Evolutionary conservation across 2,888 invertebrate genomes (phyloP), one percentile per base, ranked within the genome.

Genomic region (Drosophila anomelani): DNA sequence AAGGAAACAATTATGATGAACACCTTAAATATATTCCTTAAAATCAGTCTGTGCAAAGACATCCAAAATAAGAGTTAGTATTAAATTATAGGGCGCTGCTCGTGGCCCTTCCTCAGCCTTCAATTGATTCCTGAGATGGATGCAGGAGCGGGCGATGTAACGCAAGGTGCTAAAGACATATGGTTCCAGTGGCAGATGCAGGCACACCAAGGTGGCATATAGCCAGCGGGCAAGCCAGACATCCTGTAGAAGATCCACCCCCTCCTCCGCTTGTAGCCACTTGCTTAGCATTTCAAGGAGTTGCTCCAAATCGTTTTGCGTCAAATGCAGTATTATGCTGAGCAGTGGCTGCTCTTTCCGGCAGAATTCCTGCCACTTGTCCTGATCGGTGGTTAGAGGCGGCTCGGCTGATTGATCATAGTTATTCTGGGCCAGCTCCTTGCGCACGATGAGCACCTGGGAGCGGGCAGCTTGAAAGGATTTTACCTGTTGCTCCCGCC

Each of bases 161-260:
- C 93, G 85, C 46, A 93, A 68, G 0, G 90, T 85, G 69, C 91
- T 92, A 44, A 91, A 91, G 3, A 92, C 90, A 66, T 90, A 76
- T 4, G 93, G 92, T 64, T 92, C 91, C 54, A 93, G 69, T 1
- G 93, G 93, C 56, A 92, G 68, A 47, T 91, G 91, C 3, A 93
- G 77, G 39, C 92, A 92, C 17, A 88, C 90, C 26, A 93, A 68
- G 1, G 88, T 85, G 4, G 91, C 89, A 77, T 93, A 93, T 2
- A 92, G 73, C 93, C 93, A 93, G 12, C 83, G 84, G 1, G 91
- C 91, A 3, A 92, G 59, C 93, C 93, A 93, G 7, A 79, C 68
- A 39, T 91, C 89, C 0, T 61, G 67, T 4, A 75, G 54, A 6
- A 91, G 71, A 68, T 91, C 91, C 3, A 70, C 71, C 10, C 72